These are phyloP conservation scores for Globodera ellingtonae DNA, from an alignment of 1,140 invertebrate genomes.

Conservation along the genomic window DNA sequence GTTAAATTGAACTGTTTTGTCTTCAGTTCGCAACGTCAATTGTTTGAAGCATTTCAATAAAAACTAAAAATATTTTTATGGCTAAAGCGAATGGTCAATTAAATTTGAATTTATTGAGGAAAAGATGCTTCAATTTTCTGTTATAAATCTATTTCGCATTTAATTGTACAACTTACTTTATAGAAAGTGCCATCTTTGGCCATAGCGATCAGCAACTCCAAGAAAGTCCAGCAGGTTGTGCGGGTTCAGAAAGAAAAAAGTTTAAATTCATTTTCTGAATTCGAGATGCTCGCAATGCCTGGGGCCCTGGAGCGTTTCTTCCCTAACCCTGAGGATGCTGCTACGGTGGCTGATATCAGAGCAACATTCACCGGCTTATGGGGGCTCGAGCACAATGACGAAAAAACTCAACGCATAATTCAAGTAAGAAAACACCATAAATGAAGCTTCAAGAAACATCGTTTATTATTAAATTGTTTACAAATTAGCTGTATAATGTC, in stretches of 20 bases:
- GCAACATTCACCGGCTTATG: slow-evolving; percentile 88
- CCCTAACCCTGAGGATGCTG: neutral
- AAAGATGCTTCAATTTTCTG: neutral
- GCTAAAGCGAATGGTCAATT: no score
- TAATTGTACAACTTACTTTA: no score
- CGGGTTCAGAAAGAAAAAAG: neutral
- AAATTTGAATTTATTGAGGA: no score
- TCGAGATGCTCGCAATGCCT: neutral
- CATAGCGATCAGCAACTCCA: neutral
- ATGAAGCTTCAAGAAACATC: no score
- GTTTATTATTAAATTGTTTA: no score
- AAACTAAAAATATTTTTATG: no score
- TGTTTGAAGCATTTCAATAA: no score
- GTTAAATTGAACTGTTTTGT: no score
- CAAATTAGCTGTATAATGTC: no score
- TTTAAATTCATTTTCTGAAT: neutral
- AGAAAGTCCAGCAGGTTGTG: neutral
- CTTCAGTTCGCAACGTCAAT: no score
- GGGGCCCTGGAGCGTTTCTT: neutral
- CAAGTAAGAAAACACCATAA: slow-evolving; percentile 1
- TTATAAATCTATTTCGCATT: neutral
- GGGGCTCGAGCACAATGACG: slow-evolving; percentile 73
- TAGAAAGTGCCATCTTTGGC: neutral
- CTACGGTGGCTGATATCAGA: slow-evolving; percentile 70
- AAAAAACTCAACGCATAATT: slow-evolving; percentile 48